Evolutionary conservation across 2,888 invertebrate species (phyloP).

Genomic region (Eudasyphora cyanicolor): DNA sequence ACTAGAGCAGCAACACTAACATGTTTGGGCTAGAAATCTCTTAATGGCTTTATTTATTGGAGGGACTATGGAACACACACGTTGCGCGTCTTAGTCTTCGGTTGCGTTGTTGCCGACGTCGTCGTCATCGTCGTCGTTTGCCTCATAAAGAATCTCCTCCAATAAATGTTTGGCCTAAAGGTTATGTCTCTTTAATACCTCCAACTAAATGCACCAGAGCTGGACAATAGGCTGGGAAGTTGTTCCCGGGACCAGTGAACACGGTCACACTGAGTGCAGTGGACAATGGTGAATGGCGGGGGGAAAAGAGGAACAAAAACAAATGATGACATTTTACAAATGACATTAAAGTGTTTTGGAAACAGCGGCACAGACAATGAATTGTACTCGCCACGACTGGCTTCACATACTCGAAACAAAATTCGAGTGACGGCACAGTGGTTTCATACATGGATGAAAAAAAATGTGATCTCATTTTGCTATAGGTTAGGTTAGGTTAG

Average conservation of each 20-base stretch:
- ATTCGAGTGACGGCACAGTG: background rate
- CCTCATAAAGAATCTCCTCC: slow-evolving; percentile 47
- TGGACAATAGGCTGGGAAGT: background rate
- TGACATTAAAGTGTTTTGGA: slow-evolving; percentile 37
- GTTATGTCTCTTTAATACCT: slow-evolving; percentile 40
- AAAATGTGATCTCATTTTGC: no score
- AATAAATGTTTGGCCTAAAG: slow-evolving; percentile 50
- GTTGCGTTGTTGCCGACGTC: background rate
- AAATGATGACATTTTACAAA: slow-evolving; percentile 59
- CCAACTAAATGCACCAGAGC: background rate
- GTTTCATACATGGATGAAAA: no score
- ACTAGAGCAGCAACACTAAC: slow-evolving; percentile 41
- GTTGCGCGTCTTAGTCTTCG: background rate
- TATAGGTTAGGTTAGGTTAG: no score
- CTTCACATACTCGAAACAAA: background rate
- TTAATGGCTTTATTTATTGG: slow-evolving; percentile 58
- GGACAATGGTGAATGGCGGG: background rate
- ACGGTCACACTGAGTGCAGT: background rate
- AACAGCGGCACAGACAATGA: slow-evolving; percentile 40
- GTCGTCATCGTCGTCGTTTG: slow-evolving; percentile 34
- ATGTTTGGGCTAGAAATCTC: slow-evolving; percentile 44
- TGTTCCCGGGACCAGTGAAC: background rate
- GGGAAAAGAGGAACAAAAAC: slow-evolving; percentile 21
- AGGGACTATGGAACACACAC: slow-evolving; percentile 50
- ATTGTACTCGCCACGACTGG: background rate